Evolutionary conservation across 2,113 vertebrate species (phyloP), one percentile per base, ranked within the genome.

Genomic region (Sterna hirundo): DNA sequence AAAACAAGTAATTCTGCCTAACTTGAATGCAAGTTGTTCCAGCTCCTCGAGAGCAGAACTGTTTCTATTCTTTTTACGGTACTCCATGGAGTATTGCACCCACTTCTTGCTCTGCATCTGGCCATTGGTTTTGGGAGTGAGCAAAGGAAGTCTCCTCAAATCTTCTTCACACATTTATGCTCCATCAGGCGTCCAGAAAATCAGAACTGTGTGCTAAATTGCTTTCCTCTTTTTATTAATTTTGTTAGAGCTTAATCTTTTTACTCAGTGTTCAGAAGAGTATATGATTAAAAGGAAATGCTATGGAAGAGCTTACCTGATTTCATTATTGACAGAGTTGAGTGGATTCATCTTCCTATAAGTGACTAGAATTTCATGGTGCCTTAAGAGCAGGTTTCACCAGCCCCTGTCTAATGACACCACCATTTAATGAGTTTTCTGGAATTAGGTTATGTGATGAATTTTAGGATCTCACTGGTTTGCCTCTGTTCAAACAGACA

Each of bases 401-500:
- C 58, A 30, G 30, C 6, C 19, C 5, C 7, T 14, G 2, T 32
- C 10, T 86, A 90, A 88, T 80, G 49, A 52, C 15, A 42, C 3
- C 20, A 34, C 3, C 30, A 30, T 20, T 70, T 81, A 51, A 87
- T 44, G 36, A 58, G 3, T 38, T 84, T 77, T 61, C 58, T 3
- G 1, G 51, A 93, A 70, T 62, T 74, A 55, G 29, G 2, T 80
- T 94, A 4, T 70, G 6, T 74, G 54, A 66, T 64, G 46, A 83
- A 36, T 91, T 83, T 85, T 70, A 70, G 26, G 68, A 32, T n/a
- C 18, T 80, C 46, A 69, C 6, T 0, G 0, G 0, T 0, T 34
- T 5, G 0, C 22, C n/a, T 88, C 25, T 88, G 8, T 49, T 58
- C 15, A 79, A 79, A 86, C 5, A 90, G 36, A 61, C 11, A 86